A percentile compares a stretch with the other conserved stretches of the same genome.
Evolutionary conservation across 1,140 invertebrate genomes (phyloP).

Genomic region (Drosophila sechellia): DNA sequence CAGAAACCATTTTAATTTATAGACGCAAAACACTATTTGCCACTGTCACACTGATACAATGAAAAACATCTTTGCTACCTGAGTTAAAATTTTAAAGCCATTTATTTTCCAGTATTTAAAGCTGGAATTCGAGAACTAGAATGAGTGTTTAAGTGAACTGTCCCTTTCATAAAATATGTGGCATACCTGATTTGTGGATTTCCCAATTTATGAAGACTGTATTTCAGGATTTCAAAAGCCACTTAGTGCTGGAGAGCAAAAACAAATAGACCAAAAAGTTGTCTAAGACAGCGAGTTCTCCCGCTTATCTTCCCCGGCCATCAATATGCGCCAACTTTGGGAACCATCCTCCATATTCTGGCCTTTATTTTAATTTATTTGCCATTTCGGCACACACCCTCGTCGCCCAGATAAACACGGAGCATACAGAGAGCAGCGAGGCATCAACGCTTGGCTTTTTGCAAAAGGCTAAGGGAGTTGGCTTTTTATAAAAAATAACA

Average conservation of each 20-base stretch:
- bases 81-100: not conserved
- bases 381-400: slow-evolving; percentile 34
- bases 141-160: not conserved
- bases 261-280: slow-evolving; percentile 20
- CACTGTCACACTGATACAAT: not conserved
- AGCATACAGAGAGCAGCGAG: not conserved
- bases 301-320: slow-evolving; percentile 27
- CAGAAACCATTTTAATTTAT: not conserved
- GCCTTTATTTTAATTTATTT: slow-evolving; percentile 81
- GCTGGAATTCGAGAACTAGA: not conserved
- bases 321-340: slow-evolving; percentile 55
- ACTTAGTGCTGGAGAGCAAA: slow-evolving; percentile 1
- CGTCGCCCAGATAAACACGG: slow-evolving; percentile 22
- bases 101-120: not conserved
- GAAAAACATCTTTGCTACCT: not conserved
- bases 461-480: slow-evolving; percentile 72
- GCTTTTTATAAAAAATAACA: slow-evolving; percentile 67
- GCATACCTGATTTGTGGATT: not conserved
- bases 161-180: not conserved
- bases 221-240: slow-evolving; percentile 5
- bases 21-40: not conserved
- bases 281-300: slow-evolving; percentile 33
- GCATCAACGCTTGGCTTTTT: slow-evolving; percentile 22
- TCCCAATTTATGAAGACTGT: not conserved
- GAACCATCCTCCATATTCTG: slow-evolving; percentile 52